Percentiles rank a stretch among this genome's conserved stretches.
Evolutionary conservation across 2,888 invertebrate genomes (phyloP).

Genomic region (Cheilosia vulpina): DNA sequence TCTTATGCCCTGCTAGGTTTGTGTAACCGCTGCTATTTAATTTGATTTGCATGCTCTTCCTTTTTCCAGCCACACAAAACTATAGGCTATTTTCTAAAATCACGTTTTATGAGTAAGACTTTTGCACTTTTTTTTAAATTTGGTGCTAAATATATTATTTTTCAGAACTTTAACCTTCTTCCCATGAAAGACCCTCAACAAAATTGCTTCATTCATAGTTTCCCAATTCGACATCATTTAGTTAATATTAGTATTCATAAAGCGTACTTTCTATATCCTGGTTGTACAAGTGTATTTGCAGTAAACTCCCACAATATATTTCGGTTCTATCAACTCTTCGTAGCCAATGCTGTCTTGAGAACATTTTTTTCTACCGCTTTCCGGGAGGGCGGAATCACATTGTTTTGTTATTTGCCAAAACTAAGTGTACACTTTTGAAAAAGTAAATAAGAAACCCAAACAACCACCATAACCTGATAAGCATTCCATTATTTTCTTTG

Average conservation of each 20-base stretch:
- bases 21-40: no score
- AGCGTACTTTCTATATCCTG: slow-evolving; percentile 16
- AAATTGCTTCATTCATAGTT: slow-evolving; percentile 30
- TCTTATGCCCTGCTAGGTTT: no score
- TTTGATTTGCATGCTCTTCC: no score
- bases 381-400: slow-evolving; percentile 21
- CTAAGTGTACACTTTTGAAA: slow-evolving; percentile 35
- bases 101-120: slow-evolving; percentile 4
- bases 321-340: neutral
- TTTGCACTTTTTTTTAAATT: slow-evolving; percentile 1
- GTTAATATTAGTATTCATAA: slow-evolving; percentile 54
- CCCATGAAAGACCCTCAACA: neutral
- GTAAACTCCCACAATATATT: neutral
- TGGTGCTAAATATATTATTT: slow-evolving; percentile 3
- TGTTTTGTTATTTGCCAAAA: slow-evolving; percentile 64
- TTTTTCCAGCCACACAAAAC: no score
- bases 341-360: slow-evolving; percentile 30
- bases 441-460: slow-evolving; percentile 1
- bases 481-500: slow-evolving; percentile 27
- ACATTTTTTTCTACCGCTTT: slow-evolving; percentile 9
- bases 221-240: neutral
- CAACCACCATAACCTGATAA: slow-evolving; percentile 60
- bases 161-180: slow-evolving; percentile 1
- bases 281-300: slow-evolving; percentile 36
- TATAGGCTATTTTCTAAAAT: neutral